These are phyloP conservation scores for Mythimna lalbum DNA, from an alignment of 2,888 invertebrate genomes.

Conservation along the genomic window DNA sequence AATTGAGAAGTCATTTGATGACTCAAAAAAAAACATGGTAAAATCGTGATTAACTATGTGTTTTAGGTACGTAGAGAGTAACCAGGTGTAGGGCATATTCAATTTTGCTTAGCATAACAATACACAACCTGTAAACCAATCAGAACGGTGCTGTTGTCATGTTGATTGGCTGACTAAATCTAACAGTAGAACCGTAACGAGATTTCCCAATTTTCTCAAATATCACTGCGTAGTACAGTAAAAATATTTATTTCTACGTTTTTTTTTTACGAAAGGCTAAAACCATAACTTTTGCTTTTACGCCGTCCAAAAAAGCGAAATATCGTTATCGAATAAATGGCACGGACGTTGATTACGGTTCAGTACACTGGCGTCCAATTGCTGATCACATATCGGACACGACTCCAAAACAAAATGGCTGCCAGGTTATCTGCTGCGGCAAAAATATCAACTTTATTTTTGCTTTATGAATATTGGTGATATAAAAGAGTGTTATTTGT, in stretches of 20 bases:
- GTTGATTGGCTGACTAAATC: background rate
- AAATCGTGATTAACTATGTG: too few relatives aligned
- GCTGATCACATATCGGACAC: constrained; percentile 64
- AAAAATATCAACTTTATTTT: constrained; percentile 63
- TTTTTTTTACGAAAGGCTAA: constrained; percentile 20
- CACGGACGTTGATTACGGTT: constrained; percentile 61
- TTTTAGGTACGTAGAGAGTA: too few relatives aligned
- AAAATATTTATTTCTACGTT: constrained; percentile 5
- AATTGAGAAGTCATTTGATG: too few relatives aligned
- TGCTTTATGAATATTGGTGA: constrained; percentile 60
- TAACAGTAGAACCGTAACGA: background rate
- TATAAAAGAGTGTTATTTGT: constrained; percentile 54
- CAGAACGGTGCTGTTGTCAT: background rate
- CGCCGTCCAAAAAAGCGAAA: constrained; percentile 47
- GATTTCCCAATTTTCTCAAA: background rate
- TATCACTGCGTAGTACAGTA: background rate
- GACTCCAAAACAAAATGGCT: constrained; percentile 58
- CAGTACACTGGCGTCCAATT: constrained; percentile 69
- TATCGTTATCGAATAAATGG: constrained; percentile 60
- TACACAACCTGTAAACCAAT: background rate
- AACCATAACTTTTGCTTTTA: constrained; percentile 48
- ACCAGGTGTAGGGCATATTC: background rate
- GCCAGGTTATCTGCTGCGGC: constrained; percentile 54
- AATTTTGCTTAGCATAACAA: background rate
- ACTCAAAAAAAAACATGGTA: too few relatives aligned